Conservation (phyloP, 1,140 invertebrate genomes). For the Pseudomyrmex pallidus region DNA sequence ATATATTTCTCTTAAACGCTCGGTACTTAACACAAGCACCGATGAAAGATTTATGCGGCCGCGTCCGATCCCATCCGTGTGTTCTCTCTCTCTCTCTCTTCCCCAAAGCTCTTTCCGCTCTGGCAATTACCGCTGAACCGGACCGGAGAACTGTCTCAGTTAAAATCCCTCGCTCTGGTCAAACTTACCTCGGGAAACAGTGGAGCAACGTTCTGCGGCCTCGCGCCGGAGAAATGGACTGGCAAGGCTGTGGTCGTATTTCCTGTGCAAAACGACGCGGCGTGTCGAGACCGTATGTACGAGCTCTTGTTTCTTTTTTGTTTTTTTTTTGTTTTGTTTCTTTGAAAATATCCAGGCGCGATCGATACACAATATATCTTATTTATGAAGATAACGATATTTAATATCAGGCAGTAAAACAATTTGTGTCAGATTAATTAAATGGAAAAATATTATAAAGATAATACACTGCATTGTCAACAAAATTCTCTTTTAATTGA, state of each 20-base stretch:
- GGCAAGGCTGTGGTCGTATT: conserved; percentile 4
- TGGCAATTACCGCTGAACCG: conserved; percentile 44
- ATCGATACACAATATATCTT: background rate
- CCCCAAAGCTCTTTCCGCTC: conserved; percentile 27
- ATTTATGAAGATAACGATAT: background rate
- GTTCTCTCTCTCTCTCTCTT: conserved; percentile 4
- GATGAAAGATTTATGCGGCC: conserved; percentile 65
- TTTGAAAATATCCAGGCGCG: conserved; percentile 1
- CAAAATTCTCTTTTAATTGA: background rate
- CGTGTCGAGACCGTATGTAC: too few species aligned
- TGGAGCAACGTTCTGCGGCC: background rate
- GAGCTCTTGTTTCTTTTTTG: too few species aligned
- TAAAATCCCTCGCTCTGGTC: conserved; percentile 36
- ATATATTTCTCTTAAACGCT: conserved; percentile 70
- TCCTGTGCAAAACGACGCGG: background rate
- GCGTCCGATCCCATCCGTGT: background rate
- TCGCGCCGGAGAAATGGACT: conserved; percentile 28
- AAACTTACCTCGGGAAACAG: conserved; percentile 21
- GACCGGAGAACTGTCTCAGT: conserved; percentile 14
- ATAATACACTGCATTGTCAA: background rate
- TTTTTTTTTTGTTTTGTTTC: background rate
- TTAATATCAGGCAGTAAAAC: too few species aligned
- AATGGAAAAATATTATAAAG: too few species aligned
- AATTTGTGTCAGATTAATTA: background rate
- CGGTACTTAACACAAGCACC: conserved; percentile 66